Conservation (phyloP, 2,797 vertebrate genomes). For the Microctenopoma steveboyesi region DNA sequence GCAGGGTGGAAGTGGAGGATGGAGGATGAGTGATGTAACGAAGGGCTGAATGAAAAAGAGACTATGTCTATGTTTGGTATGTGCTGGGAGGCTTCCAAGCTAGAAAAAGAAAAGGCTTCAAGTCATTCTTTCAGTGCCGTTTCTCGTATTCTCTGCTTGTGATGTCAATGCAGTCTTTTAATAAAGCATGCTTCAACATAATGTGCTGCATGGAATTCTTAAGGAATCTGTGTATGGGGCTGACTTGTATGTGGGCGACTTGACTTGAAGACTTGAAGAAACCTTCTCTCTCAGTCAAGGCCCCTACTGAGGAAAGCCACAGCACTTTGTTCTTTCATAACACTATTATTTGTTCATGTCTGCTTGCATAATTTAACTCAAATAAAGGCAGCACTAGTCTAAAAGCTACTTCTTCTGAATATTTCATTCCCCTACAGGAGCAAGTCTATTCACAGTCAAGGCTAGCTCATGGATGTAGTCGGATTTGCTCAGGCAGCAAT, state of each 20-base stretch:
- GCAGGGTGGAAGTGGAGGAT: slow-evolving; percentile 64
- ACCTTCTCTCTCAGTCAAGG: slow-evolving; percentile 15
- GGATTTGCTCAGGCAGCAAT: slow-evolving; percentile 27
- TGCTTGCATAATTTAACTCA: slow-evolving; percentile 70
- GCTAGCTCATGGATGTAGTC: not conserved
- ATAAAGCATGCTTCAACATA: slow-evolving; percentile 48
- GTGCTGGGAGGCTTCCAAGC: slow-evolving; percentile 49
- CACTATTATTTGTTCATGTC: slow-evolving; percentile 59
- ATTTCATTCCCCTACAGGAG: slow-evolving; percentile 68
- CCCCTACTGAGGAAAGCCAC: slow-evolving; percentile 23
- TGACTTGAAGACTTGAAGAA: slow-evolving; percentile 9
- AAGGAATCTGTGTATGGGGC: slow-evolving; percentile 1
- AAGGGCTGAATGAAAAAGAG: slow-evolving; percentile 68
- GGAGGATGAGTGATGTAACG: slow-evolving; percentile 73
- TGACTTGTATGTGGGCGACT: slow-evolving; percentile 12
- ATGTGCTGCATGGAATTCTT: slow-evolving; percentile 28
- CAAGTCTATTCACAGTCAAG: slow-evolving; percentile 26
- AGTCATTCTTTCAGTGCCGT: slow-evolving; percentile 57
- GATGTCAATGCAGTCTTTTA: slow-evolving; percentile 42
- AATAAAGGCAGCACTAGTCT: slow-evolving; percentile 59
- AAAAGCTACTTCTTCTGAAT: slow-evolving; percentile 73
- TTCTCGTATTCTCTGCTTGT: slow-evolving; percentile 24
- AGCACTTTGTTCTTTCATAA: slow-evolving; percentile 55
- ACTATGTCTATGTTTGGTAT: slow-evolving; percentile 69
- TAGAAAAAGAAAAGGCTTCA: slow-evolving; percentile 14